These are phyloP conservation scores for Deilephila elpenor DNA, from an alignment of 2,888 invertebrate genomes.

Conservation along the genomic window DNA sequence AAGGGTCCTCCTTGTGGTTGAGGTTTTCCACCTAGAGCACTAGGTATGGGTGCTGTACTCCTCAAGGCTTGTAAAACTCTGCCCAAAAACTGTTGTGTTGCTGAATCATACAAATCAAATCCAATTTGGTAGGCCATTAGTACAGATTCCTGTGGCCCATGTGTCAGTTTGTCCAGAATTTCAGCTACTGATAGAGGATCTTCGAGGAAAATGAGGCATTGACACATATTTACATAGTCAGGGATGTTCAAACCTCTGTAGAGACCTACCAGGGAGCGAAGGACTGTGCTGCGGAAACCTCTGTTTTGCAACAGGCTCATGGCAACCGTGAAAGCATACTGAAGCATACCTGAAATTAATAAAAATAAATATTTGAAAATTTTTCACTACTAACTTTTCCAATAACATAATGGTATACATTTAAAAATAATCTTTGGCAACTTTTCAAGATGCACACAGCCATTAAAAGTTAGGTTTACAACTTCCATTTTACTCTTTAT, in stretches of 20 bases:
- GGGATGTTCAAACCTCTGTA: constrained; percentile 95
- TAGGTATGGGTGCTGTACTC: constrained; percentile 92
- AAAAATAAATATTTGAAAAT: not conserved
- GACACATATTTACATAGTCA: constrained; percentile 99
- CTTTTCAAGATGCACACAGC: too few species aligned
- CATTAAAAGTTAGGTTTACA: too few species aligned
- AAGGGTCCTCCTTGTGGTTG: constrained; percentile 87
- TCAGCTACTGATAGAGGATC: constrained; percentile 97
- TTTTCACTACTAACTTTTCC: not conserved
- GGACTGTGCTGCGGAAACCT: constrained; percentile 95
- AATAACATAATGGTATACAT: too few species aligned
- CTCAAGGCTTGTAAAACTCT: constrained; percentile 93
- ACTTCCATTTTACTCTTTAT: too few species aligned
- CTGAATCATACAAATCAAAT: constrained; percentile 99
- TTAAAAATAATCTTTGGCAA: too few species aligned
- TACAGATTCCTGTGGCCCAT: constrained; percentile 90
- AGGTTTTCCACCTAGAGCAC: constrained; percentile 89
- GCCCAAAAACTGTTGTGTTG: constrained; percentile 98
- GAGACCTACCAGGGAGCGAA: constrained; percentile 94
- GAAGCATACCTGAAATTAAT: constrained; percentile 89
- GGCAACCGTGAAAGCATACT: constrained; percentile 97
- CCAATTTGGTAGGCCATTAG: constrained; percentile 99
- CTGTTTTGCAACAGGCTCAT: constrained; percentile 98
- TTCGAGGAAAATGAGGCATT: constrained; percentile 98
- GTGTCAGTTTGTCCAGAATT: constrained; percentile 94